These are phyloP conservation scores for Anniella stebbinsi DNA, from an alignment of 2,797 vertebrate genomes.

Conservation along the genomic window DNA sequence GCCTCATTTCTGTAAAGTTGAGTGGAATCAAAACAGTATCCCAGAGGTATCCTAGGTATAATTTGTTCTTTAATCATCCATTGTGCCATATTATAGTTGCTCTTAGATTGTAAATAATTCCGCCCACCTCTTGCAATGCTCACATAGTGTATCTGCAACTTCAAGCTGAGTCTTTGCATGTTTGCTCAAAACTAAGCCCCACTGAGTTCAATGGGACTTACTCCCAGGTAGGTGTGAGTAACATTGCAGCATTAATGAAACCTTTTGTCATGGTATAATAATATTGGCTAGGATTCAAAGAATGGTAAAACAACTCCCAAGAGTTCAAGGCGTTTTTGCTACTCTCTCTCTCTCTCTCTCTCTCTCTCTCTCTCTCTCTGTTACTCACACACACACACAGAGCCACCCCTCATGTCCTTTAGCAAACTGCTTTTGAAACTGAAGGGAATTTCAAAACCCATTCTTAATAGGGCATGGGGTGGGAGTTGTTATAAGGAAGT, in stretches of 20 bases:
- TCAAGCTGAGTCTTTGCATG: background rate
- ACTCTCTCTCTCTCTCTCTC: too few relatives aligned
- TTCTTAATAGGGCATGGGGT: background rate
- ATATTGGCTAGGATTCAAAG: background rate
- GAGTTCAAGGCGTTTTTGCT: background rate
- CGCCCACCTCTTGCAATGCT: background rate
- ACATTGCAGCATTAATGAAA: background rate
- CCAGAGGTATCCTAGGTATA: background rate
- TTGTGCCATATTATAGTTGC: background rate
- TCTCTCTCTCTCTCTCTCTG: too few relatives aligned
- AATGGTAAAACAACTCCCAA: background rate
- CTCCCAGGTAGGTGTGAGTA: background rate
- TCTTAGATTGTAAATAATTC: background rate
- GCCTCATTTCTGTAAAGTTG: background rate
- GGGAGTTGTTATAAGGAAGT: background rate
- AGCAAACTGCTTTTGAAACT: background rate
- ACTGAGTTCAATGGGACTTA: background rate
- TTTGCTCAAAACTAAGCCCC: slow-evolving; percentile 5
- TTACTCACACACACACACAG: too few relatives aligned
- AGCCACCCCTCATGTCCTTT: too few relatives aligned
- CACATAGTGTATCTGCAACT: background rate
- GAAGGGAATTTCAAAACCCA: background rate
- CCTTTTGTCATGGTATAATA: background rate
- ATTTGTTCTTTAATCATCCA: background rate
- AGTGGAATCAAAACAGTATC: background rate